Base-by-base conservation (phyloP, 2,888 invertebrate species). In the Nephrotoma flavescens region DNA sequence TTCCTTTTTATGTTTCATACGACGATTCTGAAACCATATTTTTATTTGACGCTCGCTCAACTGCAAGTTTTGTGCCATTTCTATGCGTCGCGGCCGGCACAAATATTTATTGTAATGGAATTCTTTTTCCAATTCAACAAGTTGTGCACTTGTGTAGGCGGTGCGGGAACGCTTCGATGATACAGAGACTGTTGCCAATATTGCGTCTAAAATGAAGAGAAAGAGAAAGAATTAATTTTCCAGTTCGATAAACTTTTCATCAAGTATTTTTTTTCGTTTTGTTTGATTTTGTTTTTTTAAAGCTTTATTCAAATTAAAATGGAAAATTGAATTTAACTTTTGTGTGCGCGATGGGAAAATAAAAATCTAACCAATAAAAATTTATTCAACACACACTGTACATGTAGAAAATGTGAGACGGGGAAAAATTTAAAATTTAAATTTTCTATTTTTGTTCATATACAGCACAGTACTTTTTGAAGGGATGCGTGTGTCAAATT, bases 101-200 rank as follows among this genome's bases (percentile, higher is more conserved):
- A 99, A 93, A 92, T 99, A 98, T 91, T 97, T 94, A 92, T 98
- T 98, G 93, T 96, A 97, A 91, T 98, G 97, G 92, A 98, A 98
- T 93, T 98, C 98, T 90, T 97, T 97, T 91, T 98, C 98, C 89
- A 98, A 93, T 92, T 98, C 98, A 91, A 98, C 93, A 89, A 98
- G 97, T 93, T 99, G 98, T 92, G 96, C 96, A 91, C 98, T 95
- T 87, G 98, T 98, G 93, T 98, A 99, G 41, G 98, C 98, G 86
- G 98, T 98, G 88, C 99, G 94, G 89, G 98, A 97, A 86, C 98
- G 94, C 91, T 98, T 98, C 4, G 86, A 11, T 9, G 52, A 12
- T 85, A 84, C n/a, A n/a, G 1, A 42, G 12, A 42, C 12, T 84
- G 84, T 42, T 12, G 84, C 42, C n/a, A 84, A 84, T 42, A 52